Conservation (phyloP, 30 jellyfish, hydroid and myxozoan species). For the Phacellophora camtschatica region DNA sequence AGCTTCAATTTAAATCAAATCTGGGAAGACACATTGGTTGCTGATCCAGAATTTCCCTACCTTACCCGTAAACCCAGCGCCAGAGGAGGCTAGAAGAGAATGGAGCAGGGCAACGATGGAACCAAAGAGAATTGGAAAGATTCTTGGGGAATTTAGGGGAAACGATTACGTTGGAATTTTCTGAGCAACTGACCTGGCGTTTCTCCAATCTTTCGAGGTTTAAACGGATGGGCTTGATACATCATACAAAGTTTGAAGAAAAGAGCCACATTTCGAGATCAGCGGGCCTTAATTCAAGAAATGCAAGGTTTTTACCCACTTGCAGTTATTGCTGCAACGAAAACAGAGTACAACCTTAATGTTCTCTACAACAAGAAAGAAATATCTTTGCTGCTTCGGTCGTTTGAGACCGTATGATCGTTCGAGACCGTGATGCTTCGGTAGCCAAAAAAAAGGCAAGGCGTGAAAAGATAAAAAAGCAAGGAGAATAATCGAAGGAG, state of each 20-base stretch:
- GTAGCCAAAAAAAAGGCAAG: neutral
- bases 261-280: neutral
- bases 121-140: neutral
- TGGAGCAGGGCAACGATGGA: neutral
- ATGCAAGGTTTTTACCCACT: neutral
- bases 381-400: neutral
- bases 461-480: too few relatives aligned
- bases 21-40: slow-evolving; percentile 45
- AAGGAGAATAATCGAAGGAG: too few relatives aligned
- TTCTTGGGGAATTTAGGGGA: neutral
- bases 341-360: neutral
- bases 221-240: neutral
- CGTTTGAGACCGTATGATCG: too few relatives aligned
- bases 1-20: too few relatives aligned
- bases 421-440: neutral
- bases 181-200: slow-evolving; percentile 1
- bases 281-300: neutral
- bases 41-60: neutral
- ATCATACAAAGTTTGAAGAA: neutral
- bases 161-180: neutral
- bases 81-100: neutral
- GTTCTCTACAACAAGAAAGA: neutral
- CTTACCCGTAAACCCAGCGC: too few relatives aligned
- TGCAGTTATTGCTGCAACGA: neutral
- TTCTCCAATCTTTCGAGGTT: neutral